phyloP scores from a whole-genome alignment of 2,888 invertebrate species.

The Plebejus argus region DNA sequence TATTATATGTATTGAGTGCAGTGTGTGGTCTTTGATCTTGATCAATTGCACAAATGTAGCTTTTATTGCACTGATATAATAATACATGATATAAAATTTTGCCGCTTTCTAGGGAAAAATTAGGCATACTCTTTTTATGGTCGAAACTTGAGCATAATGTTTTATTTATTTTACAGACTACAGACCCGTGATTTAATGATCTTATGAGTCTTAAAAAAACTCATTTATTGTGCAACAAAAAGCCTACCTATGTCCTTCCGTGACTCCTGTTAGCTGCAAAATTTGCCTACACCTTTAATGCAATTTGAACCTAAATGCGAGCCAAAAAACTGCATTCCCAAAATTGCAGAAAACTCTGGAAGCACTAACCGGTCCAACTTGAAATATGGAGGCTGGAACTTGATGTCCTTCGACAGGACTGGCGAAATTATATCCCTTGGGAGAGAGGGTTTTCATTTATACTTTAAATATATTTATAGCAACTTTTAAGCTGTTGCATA shows the following conservation, averaged over 20 bases:
- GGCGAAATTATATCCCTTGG: background rate
- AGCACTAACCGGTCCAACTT: background rate
- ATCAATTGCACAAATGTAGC: background rate
- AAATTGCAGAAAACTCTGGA: background rate
- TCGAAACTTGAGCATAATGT: background rate
- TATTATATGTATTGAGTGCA: background rate
- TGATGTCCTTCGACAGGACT: background rate
- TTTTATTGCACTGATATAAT: background rate
- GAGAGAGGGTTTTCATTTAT: background rate
- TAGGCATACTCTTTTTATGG: background rate
- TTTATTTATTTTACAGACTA: background rate
- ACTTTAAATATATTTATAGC: background rate
- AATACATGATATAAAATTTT: background rate
- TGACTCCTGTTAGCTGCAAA: no score
- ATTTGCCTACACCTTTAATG: no score
- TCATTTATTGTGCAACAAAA: no score
- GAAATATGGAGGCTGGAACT: background rate
- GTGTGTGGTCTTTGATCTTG: background rate
- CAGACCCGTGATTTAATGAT: no score
- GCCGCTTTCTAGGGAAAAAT: background rate
- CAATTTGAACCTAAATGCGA: no score
- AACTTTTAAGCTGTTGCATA: no score
- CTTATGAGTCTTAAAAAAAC: no score
- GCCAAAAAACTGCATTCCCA: no score
- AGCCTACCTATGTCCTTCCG: no score